These are phyloP conservation scores for Bucorvus abyssinicus DNA, from an alignment of 2,797 vertebrate species.

Conservation along the genomic window DNA sequence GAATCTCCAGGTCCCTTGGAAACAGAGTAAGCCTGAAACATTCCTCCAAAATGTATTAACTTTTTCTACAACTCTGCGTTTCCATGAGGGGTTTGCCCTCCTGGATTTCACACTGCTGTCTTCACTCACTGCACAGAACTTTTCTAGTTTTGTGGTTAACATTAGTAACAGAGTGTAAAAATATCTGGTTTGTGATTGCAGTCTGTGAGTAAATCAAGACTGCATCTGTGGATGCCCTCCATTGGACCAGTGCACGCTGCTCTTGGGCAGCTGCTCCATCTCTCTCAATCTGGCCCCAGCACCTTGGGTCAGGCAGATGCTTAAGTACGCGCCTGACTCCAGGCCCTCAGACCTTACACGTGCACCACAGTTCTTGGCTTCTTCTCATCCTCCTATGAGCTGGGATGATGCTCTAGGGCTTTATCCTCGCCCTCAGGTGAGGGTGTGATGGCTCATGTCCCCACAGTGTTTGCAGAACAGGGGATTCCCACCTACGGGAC, in stretches of 20 bases:
- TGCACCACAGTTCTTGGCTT: neutral
- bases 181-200: conserved; percentile 23
- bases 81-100: neutral
- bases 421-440: neutral
- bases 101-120: conserved; percentile 9
- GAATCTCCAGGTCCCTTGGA: conserved; percentile 22
- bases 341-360: fast-evolving
- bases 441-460: neutral
- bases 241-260: neutral
- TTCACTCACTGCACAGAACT: conserved; percentile 4
- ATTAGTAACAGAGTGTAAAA: conserved; percentile 24
- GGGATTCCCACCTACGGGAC: neutral
- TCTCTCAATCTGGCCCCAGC: neutral
- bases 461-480: neutral
- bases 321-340: neutral
- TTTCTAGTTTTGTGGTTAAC: conserved; percentile 1
- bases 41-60: conserved; percentile 34
- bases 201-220: neutral
- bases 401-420: neutral
- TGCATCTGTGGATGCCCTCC: neutral
- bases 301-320: neutral
- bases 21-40: conserved; percentile 10
- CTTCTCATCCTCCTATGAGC: fast-evolving
- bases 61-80: conserved; percentile 22
- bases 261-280: neutral